Percentiles rank a stretch among this genome's conserved stretches.
These are phyloP conservation scores for Procambarus clarkii DNA, from an alignment of 1,140 invertebrate species.

Conservation along the genomic window DNA sequence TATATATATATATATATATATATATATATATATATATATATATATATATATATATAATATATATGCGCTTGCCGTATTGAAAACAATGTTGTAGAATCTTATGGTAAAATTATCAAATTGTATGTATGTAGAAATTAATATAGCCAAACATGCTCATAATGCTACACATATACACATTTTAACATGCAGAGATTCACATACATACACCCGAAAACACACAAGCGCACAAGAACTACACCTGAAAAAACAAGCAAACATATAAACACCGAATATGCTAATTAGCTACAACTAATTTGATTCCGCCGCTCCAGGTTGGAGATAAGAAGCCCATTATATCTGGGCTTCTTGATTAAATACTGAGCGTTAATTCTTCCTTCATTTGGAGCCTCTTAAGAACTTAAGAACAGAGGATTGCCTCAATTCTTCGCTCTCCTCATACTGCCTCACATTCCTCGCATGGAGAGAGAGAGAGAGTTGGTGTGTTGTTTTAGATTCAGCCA, in stretches of 20 bases:
- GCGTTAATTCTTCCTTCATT: not conserved
- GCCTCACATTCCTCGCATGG: too few relatives aligned
- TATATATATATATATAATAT: not conserved
- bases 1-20: too few relatives aligned
- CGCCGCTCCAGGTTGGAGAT: not conserved
- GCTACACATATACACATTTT: not conserved
- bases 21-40: too few relatives aligned
- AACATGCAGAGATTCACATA: not conserved
- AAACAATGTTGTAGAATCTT: too few relatives aligned
- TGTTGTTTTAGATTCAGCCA: too few relatives aligned
- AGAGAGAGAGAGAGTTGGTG: too few relatives aligned
- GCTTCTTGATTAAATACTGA: not conserved
- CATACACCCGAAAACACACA: not conserved
- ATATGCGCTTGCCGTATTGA: not conserved
- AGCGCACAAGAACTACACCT: too few relatives aligned
- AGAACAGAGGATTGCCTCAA: not conserved
- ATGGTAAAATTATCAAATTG: too few relatives aligned
- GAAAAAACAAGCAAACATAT: too few relatives aligned
- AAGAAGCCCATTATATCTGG: not conserved
- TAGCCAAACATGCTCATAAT: too few relatives aligned
- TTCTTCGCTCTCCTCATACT: too few relatives aligned
- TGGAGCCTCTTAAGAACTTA: not conserved
- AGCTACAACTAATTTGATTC: not conserved
- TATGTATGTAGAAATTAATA: too few relatives aligned
- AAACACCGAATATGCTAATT: not conserved